Base-by-base conservation (phyloP, 92 coral and sea anemone species). In the Zoanthus sociatus region DNA sequence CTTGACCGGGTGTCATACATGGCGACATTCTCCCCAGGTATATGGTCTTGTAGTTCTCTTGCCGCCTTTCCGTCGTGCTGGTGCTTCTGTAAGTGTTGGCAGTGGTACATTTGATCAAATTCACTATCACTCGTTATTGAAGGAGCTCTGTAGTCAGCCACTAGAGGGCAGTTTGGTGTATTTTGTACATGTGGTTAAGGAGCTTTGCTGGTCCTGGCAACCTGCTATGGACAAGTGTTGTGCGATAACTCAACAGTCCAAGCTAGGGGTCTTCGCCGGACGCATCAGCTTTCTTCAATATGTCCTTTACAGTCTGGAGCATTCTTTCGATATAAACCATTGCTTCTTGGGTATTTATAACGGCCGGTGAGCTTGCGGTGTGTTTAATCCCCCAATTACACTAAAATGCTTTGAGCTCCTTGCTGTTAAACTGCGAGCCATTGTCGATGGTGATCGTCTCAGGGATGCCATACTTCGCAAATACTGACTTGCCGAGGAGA, bases 281-380 rank as follows among this genome's bases (percentile, higher is more conserved):
- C 16, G 71, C 71, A 66, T 66, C 71, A 66, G 15, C 76, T 42
- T 91, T 91, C 46, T 53, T 63, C 14, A 88, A 78, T 2, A 91
- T 69, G 68, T 83, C 83, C 66, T 83, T 83, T 20, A 87, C 66
- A 12, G 93, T 91, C 55, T 88, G 89, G 12, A 83, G 83, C 77
- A 63, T 70, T 33, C 93, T 71, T 68, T 73, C 88, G 18, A 60
- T 77, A 68, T 26, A 83, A 88, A 17, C 91, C 91, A 68, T 88
- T 88, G 77, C 87, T 83, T 70, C 72, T 79, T 64, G 91, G 89
- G 66, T 82, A 78, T 26, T 26, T 26, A 26, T 63, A 67, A 42
- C n/a, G 92, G 90, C 7, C n/a, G 92, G 90, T 4, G 92, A 91
- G 26, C 87, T 90, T 26, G 91, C 87, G 17, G 79, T 84, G 66